Percentiles rank a stretch among this genome's conserved stretches.
Evolutionary conservation across 2,113 vertebrate species (phyloP).

Genomic region (Stomatorhinus ivindoensis): DNA sequence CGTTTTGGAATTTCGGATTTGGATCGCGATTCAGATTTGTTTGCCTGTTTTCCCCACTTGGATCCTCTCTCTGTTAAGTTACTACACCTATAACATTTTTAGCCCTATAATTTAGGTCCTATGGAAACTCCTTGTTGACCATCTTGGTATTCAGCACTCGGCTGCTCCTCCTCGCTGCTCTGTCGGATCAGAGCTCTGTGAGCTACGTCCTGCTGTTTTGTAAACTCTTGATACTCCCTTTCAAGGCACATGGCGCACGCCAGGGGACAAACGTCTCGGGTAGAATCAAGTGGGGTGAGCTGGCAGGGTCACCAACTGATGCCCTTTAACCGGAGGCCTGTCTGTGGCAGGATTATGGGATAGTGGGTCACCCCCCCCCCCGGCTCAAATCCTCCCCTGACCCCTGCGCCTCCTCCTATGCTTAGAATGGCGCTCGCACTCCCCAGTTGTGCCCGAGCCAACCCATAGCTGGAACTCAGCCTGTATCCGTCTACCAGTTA

Average conservation of each 20-base stretch:
- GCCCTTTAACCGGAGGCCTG: not conserved
- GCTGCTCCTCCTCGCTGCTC: not conserved
- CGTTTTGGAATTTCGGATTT: not conserved
- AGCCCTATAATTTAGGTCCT: not conserved
- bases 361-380: not conserved
- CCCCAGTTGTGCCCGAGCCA: not conserved
- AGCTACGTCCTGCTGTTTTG: not conserved
- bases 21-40: not conserved
- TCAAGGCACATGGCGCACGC: conserved; percentile 30
- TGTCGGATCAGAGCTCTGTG: not conserved
- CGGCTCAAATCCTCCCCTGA: not conserved
- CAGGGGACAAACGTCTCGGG: not conserved
- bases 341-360: not conserved
- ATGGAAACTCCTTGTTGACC: not conserved
- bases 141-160: conserved; percentile 8
- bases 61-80: not conserved
- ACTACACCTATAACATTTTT: not conserved
- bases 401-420: not conserved
- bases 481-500: conserved; percentile 15
- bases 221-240: conserved; percentile 25
- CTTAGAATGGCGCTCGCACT: not conserved
- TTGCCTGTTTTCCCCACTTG: not conserved
- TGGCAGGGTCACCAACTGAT: not conserved
- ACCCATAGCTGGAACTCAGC: not conserved
- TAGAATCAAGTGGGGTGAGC: not conserved